Percentiles rank a stretch among this genome's conserved stretches.
Conservation (phyloP, 2,113 vertebrate genomes). For the Vulpes lagopus region DNA sequence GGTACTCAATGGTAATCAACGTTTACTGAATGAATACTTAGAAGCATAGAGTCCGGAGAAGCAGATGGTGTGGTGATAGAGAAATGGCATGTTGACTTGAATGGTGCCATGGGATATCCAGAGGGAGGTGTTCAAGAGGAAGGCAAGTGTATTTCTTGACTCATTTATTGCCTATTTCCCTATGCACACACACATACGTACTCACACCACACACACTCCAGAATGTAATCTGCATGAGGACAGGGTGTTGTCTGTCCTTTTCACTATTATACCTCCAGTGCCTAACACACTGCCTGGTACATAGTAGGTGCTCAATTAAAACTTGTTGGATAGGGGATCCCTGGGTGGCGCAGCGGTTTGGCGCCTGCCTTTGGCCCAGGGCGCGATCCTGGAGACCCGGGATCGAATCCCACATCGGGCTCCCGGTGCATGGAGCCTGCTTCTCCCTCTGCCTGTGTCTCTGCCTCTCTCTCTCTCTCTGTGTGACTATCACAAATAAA, state of each 20-base stretch:
- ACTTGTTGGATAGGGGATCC: not conserved
- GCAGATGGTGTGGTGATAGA: not conserved
- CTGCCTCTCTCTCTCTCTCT: too few species aligned
- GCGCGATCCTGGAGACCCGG: too few species aligned
- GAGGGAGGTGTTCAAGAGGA: not conserved
- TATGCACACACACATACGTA: not conserved
- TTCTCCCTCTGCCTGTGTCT: too few species aligned
- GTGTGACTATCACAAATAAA: too few species aligned
- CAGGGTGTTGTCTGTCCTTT: not conserved
- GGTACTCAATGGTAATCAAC: too few species aligned
- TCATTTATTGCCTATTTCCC: not conserved
- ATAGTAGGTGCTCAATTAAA: not conserved
- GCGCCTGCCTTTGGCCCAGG: too few species aligned
- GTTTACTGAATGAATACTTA: not conserved
- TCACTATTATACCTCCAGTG: not conserved
- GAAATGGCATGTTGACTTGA: not conserved
- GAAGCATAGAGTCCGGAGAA: not conserved
- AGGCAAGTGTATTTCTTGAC: not conserved
- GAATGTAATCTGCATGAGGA: not conserved
- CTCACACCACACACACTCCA: not conserved
- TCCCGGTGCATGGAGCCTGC: too few species aligned
- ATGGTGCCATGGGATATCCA: not conserved
- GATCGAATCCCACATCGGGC: too few species aligned
- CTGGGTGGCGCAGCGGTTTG: too few species aligned
- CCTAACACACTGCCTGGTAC: not conserved